Base-by-base conservation (phyloP, 2,888 invertebrate genomes). In the Chironomus tentans region DNA sequence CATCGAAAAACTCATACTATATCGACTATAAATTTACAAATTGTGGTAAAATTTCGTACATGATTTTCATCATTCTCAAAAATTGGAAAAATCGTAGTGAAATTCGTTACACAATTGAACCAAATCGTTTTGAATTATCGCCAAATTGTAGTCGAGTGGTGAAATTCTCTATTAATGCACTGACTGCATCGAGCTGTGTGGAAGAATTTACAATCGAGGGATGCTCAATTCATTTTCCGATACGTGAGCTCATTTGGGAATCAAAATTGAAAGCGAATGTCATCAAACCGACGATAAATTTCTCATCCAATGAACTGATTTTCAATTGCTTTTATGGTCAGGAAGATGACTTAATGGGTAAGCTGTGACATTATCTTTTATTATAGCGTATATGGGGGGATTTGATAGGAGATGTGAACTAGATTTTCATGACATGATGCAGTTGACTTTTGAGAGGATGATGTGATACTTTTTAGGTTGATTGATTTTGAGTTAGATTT, bases 121-220 rank as follows among this genome's bases (percentile, higher is more conserved):
- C 68, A 47, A 75, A 75, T 68, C 68, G 68, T 48, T 75, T 75
- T 28, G 75, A 75, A 47, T 15, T 75, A 6, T 4, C 21, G 22
- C 50, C 75, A 47, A 48, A 38, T 15, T 22, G 24, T 6, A 75
- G 48, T 68, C 68, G 24, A 75, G 5, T 24, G 15, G 50, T 75
- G 3, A 75, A 50, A 68, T 50, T 75, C 13, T 68, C 18, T 15
- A 38, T 75, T 12, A 75, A 68, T 15, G 68, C 75, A 22, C 68
- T 68, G 24, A 6, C 47, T 68, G 24, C 75, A 24, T 4, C 15
- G 7, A 68, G 12, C 12, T 13, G 6, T 24, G 28, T 18, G 6
- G 75, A 75, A 2, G 50, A 68, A 28, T 68, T 75, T 24, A 75
- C 50, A 15, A 22, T 75, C 48, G 75, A 75, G 47, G 75, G 75